Evolutionary conservation across 2,113 vertebrate species (phyloP).

Genomic region (Leiothrix lutea): DNA sequence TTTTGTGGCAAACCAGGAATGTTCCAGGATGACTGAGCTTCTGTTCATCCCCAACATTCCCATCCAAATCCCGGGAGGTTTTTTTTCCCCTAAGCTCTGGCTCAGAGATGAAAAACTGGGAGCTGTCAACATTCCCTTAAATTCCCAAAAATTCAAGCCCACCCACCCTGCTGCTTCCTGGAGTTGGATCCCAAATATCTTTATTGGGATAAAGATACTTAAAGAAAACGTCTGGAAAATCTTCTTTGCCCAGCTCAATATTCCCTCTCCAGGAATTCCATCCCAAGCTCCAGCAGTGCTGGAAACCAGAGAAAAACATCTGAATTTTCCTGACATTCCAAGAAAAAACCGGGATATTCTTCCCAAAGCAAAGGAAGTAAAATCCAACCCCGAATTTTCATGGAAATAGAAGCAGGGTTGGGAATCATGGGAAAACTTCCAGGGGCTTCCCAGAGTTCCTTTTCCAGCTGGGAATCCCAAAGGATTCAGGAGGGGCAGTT

Average conservation of each 20-base stretch:
- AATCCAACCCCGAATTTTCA: neutral
- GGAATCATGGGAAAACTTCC: rapidly evolving
- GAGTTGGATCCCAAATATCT: neutral
- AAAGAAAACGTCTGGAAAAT: neutral
- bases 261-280: neutral
- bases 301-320: neutral
- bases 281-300: rapidly evolving
- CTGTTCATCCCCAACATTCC: neutral
- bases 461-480: neutral
- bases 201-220: too few relatives aligned
- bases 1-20: conserved; percentile 1
- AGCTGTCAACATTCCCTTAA: neutral
- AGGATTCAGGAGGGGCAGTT: neutral
- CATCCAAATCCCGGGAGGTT: neutral
- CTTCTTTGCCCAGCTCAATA: neutral
- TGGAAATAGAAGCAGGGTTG: neutral
- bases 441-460: neutral
- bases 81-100: neutral
- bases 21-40: neutral
- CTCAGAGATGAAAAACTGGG: neutral
- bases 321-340: neutral
- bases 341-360: neutral
- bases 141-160: neutral
- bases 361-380: neutral
- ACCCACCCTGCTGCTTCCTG: rapidly evolving